Percentiles rank a stretch among this genome's conserved stretches.
These are phyloP conservation scores for Anoplophora glabripennis DNA, from an alignment of 1,140 invertebrate species.

Conservation along the genomic window DNA sequence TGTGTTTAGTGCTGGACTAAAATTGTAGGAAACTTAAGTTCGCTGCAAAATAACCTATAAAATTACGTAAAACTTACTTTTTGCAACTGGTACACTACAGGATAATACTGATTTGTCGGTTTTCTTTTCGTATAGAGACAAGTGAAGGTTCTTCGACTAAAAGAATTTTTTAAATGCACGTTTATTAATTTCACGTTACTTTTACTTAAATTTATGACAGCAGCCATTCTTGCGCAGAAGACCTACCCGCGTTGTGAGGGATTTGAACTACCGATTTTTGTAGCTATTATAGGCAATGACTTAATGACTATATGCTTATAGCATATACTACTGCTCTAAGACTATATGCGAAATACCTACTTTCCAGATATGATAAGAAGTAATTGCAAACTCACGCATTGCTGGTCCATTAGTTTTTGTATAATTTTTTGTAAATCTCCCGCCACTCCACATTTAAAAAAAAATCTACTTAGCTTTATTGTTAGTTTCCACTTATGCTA, in stretches of 20 bases:
- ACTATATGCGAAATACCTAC: no score
- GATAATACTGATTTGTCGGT: conserved; percentile 12
- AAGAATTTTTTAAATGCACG: conserved; percentile 19
- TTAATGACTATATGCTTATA: no score
- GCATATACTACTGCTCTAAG: no score
- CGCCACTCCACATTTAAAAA: no score
- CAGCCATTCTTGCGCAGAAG: conserved; percentile 29
- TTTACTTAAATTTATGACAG: conserved; percentile 36
- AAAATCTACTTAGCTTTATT: no score
- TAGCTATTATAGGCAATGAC: background rate
- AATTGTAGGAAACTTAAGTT: conserved; percentile 6
- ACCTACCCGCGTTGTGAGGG: conserved; percentile 1
- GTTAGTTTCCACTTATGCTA: no score
- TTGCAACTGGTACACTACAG: conserved; percentile 22
- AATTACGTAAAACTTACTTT: conserved; percentile 26
- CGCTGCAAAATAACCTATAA: conserved; percentile 6
- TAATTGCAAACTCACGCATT: no score
- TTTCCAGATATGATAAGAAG: no score
- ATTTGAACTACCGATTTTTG: conserved; percentile 1
- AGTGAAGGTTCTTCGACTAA: conserved; percentile 26
- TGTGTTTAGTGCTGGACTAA: conserved; percentile 21
- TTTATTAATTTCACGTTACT: conserved; percentile 33
- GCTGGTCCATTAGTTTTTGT: no score
- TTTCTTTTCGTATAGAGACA: conserved; percentile 20
- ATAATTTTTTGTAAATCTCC: no score